Base-by-base conservation (phyloP, 2,113 vertebrate genomes). In the Chascanopsetta lugubris region DNA sequence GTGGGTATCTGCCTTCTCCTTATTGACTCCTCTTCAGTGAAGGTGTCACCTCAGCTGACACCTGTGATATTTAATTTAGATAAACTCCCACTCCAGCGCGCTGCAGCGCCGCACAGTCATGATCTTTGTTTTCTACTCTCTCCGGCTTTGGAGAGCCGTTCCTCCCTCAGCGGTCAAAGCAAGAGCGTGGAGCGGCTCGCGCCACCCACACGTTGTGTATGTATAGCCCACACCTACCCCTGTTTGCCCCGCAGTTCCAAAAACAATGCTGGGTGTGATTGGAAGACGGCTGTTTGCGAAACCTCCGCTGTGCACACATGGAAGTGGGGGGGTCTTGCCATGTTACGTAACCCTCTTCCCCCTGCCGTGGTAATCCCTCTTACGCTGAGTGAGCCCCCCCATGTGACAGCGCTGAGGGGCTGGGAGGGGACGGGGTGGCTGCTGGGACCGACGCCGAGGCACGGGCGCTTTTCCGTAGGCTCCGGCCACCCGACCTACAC, bases 311-410 rank as follows among this genome's bases (percentile, higher is more conserved):
- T 71, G 69, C 50, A 67, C 64, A 42, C 34, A 38, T 38, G n/a
- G 40, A n/a, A n/a, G 43, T 0, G 42, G 45, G 27, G 82, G 81
- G 81, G 66, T 85, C 77, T 83, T 69, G 67, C 56, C 55, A 53
- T 5, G 70, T 91, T 85, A 80, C 36, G 69, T 63, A 88, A 91
- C 65, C 55, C 72, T 38, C 72, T 38, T 81, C 81, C 80, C 73
- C 72, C 64, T 74, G 79, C 74, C 40, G 42, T 49, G 46, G 38
- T 85, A 88, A 91, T 88, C 87, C 84, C 60, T 69, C 72, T 88
- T 82, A 86, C 48, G 64, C 83, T 61, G 58, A 86, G 61, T 71
- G 69, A 83, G 69, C 59, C 75, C 69, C 64, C 83, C 77, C 79
- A 85, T 85, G 84, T 89, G 88, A 89, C 8, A 11, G 34, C 18